phyloP scores from a whole-genome alignment of 2,888 invertebrate genomes.

The Ligdia adustata region DNA sequence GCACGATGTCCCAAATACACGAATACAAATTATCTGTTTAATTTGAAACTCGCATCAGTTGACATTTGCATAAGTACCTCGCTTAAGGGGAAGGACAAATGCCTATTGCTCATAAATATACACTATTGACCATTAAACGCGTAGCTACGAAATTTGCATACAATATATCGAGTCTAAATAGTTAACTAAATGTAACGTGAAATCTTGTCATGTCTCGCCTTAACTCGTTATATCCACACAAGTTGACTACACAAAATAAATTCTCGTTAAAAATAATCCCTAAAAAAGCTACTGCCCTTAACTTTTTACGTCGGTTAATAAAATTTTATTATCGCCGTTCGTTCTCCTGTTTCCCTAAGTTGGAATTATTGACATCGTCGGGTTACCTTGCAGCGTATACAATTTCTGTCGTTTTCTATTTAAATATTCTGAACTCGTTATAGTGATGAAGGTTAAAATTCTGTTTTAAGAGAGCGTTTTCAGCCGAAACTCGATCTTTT shows the following conservation, averaged over 20 bases:
- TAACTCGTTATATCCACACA: constrained; percentile 26
- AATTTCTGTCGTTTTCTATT: constrained; percentile 16
- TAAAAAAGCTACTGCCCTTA: constrained; percentile 37
- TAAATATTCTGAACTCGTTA: constrained; percentile 23
- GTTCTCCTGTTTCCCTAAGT: constrained; percentile 37
- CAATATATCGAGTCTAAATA: no score
- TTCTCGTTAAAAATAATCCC: constrained; percentile 37
- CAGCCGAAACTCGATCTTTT: no score
- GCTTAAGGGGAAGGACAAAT: no score
- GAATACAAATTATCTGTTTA: no score
- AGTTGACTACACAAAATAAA: constrained; percentile 29
- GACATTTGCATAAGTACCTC: no score
- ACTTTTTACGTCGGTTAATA: constrained; percentile 37
- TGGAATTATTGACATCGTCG: constrained; percentile 32
- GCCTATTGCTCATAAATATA: no score
- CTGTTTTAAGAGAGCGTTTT: not conserved
- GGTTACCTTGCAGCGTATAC: constrained; percentile 30
- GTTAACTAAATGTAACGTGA: constrained; percentile 15
- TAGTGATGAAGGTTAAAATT: not conserved
- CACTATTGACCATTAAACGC: no score
- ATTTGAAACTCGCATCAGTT: no score
- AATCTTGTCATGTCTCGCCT: constrained; percentile 26
- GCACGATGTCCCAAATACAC: no score
- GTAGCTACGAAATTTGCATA: no score
- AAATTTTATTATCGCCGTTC: constrained; percentile 38